A percentile compares a stretch with the other conserved stretches of the same genome.
phyloP scores from a whole-genome alignment of 2,888 invertebrate genomes.

The Rotaria socialis region DNA sequence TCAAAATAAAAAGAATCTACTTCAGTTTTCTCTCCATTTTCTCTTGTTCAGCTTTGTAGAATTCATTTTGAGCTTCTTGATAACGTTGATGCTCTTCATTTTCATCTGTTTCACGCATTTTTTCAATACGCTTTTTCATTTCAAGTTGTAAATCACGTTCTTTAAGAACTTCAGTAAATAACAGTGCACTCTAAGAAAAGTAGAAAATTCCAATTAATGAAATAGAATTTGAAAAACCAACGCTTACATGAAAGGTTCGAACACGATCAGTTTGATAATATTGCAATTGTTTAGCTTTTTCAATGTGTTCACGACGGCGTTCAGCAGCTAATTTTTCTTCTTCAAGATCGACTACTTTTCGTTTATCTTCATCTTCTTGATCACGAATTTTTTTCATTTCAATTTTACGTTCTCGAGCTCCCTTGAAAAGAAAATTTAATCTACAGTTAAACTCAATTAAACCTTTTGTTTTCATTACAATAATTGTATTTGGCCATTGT shows the following conservation, averaged over 20 bases:
- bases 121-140: constrained; percentile 52
- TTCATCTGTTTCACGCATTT: background rate
- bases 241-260: constrained; percentile 58
- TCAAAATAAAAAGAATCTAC: constrained; percentile 52
- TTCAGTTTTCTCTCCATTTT: constrained; percentile 50
- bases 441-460: too few species aligned
- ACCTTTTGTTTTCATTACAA: constrained; percentile 50
- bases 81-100: background rate
- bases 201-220: background rate
- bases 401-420: constrained; percentile 56
- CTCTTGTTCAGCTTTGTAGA: constrained; percentile 47
- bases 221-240: background rate
- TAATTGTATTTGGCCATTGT: constrained; percentile 59
- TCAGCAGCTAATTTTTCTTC: constrained; percentile 58
- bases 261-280: constrained; percentile 60
- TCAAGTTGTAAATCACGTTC: constrained; percentile 60
- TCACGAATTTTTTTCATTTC: constrained; percentile 56
- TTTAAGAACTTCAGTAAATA: constrained; percentile 58
- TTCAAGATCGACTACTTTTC: constrained; percentile 55
- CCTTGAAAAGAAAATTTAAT: constrained; percentile 49
- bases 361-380: constrained; percentile 57
- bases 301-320: constrained; percentile 57
- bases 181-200: constrained; percentile 54
- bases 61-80: background rate
- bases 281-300: constrained; percentile 59